Evolutionary conservation across 2,888 invertebrate species (phyloP).

Genomic region (Luperina nickerlii): DNA sequence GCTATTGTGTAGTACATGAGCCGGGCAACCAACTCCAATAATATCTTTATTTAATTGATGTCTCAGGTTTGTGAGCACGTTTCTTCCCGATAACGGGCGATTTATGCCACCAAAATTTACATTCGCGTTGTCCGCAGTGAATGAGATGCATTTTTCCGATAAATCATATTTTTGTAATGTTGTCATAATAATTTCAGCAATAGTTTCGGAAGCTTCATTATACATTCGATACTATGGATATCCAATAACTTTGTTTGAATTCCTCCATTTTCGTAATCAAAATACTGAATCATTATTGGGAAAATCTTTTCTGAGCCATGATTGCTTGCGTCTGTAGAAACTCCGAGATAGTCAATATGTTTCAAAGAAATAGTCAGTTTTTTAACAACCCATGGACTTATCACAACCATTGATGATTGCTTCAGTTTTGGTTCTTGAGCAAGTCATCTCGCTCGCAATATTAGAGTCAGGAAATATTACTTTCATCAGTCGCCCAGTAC

Average conservation of each 20-base stretch:
- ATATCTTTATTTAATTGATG: conserved; percentile 41
- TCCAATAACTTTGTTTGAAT: conserved; percentile 52
- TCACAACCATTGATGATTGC: conserved; percentile 43
- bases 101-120: conserved; percentile 67
- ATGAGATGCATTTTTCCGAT: conserved; percentile 42
- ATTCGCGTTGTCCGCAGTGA: conserved; percentile 64
- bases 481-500: conserved; percentile 42
- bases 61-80: conserved; percentile 52
- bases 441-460: conserved; percentile 34
- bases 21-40: conserved; percentile 61
- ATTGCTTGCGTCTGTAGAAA: conserved; percentile 60
- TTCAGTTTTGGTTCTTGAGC: conserved; percentile 37
- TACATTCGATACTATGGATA: conserved; percentile 24
- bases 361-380: conserved; percentile 26
- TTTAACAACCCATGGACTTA: conserved; percentile 35
- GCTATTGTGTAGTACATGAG: conserved; percentile 61
- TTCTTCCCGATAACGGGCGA: conserved; percentile 44
- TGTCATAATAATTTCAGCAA: conserved; percentile 43
- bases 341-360: conserved; percentile 50
- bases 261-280: conserved; percentile 54
- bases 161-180: conserved; percentile 47
- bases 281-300: conserved; percentile 59
- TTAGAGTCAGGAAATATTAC: conserved; percentile 50
- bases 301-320: conserved; percentile 55
- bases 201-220: conserved; percentile 55